Base-by-base conservation (phyloP, 2,113 vertebrate genomes). In the Empidonax traillii region DNA sequence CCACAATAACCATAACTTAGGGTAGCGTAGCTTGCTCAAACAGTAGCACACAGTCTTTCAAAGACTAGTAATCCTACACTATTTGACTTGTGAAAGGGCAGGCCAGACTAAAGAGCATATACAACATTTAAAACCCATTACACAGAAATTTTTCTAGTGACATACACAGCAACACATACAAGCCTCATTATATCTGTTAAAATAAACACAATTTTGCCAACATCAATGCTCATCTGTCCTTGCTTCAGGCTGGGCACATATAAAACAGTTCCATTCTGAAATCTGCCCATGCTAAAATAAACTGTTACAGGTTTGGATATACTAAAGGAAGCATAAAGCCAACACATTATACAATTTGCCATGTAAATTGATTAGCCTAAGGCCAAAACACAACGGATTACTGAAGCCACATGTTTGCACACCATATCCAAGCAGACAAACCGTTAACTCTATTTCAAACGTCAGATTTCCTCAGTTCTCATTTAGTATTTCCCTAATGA, bases 371-470 rank as follows among this genome's bases (percentile, higher is more conserved):
- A 68, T 59, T 67, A 89, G 81, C 85, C 65, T 52, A 37, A 87
- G 44, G 93, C 85, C 66, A 89, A 94, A 91, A 67, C 68, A 89
- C 33, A 85, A 87, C 12, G 21, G 75, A 79, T 65, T 79, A 90
- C 53, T 83, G 68, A 82, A 76, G 10, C 63, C 56, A 78, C n/a
- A 51, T 21, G 19, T 76, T 61, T 90, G 62, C 58, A 76, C 30
- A 28, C 14, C 65, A 49, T 35, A 37, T 5, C 17, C 37, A 73
- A 91, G n/a, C 5, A 87, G 77, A 80, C 5, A 66, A 93, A 93
- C 1, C 20, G 14, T 30, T 78, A 44, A 82, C 11, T 44, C 33
- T n/a, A n/a, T 72, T 83, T 76, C 71, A 71, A 51, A 72, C 0
- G 0, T 30, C 73, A 72, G 35, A 84, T 58, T 53, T 84, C 14